These are phyloP conservation scores for Leptinotarsa undecemlineata DNA, from an alignment of 1,140 invertebrate species.

Conservation along the genomic window DNA sequence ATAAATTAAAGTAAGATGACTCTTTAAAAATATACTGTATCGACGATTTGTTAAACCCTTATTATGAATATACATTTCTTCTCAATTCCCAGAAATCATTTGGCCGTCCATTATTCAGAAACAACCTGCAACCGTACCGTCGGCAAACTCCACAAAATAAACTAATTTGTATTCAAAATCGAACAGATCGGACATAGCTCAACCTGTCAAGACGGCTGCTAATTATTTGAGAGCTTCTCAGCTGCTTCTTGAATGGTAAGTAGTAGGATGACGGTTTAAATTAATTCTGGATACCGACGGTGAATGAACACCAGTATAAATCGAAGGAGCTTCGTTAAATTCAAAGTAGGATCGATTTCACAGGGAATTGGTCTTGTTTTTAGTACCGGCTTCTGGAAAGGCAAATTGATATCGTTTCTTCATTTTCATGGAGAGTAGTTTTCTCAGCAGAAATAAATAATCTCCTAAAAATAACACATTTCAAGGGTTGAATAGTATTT, in stretches of 20 bases:
- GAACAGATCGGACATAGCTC: conserved; percentile 10
- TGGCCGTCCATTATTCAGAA: neutral
- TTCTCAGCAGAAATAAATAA: too few relatives aligned
- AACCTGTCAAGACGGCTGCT: conserved; percentile 15
- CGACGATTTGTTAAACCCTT: too few relatives aligned
- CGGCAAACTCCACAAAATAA: neutral
- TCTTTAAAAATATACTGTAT: too few relatives aligned
- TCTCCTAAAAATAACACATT: too few relatives aligned
- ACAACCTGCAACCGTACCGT: neutral
- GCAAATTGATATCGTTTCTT: too few relatives aligned
- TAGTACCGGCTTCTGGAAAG: too few relatives aligned
- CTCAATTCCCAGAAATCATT: neutral
- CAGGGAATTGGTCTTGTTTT: neutral
- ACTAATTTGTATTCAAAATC: conserved; percentile 20
- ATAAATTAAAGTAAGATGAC: too few relatives aligned
- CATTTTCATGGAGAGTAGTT: too few relatives aligned
- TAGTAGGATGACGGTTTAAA: conserved; percentile 9
- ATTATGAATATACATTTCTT: too few relatives aligned
- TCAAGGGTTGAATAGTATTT: too few relatives aligned
- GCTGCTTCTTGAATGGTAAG: conserved; percentile 1
- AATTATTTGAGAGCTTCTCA: conserved; percentile 17
- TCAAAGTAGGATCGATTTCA: neutral
- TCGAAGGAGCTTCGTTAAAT: neutral
- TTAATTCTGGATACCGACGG: neutral
- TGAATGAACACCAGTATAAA: conserved; percentile 4